phyloP scores from a whole-genome alignment of 2,888 invertebrate species.

The Melieria picta region DNA sequence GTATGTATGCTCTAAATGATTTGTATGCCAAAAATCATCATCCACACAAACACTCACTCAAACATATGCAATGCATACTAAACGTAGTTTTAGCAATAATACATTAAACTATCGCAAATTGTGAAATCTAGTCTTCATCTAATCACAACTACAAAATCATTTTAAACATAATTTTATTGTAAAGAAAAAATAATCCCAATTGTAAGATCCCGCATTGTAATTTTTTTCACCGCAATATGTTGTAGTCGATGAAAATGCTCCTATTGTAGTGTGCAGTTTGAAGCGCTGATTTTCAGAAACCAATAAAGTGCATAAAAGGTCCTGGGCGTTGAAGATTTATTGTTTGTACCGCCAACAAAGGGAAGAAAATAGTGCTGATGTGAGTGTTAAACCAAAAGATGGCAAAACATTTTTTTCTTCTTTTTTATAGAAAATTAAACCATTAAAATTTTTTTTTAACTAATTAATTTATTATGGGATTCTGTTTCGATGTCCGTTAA shows the following conservation, averaged over 20 bases:
- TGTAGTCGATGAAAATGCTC: neutral
- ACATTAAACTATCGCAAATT: neutral
- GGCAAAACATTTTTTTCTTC: no score
- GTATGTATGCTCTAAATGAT: constrained; percentile 44
- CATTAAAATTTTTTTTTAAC: no score
- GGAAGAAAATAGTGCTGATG: no score
- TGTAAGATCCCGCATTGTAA: constrained; percentile 15
- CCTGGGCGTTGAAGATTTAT: no score
- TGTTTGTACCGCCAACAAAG: no score
- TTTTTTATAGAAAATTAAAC: no score
- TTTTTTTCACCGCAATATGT: constrained; percentile 5
- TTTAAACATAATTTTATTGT: no score
- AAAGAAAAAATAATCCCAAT: neutral
- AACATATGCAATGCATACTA: no score
- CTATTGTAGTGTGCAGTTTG: constrained; percentile 3
- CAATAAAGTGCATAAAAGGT: neutral
- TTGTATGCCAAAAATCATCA: constrained; percentile 37
- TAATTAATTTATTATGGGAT: no score
- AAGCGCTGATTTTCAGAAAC: neutral
- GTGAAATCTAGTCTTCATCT: constrained; percentile 16
- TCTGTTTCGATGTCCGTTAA: no score
- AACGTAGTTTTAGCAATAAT: neutral
- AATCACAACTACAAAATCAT: constrained; percentile 4
- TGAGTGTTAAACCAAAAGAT: no score
- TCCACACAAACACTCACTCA: no score